Percentiles rank a stretch among this genome's conserved stretches.
These are phyloP conservation scores for Romanogobio albipinnatus DNA, from an alignment of 2,113 vertebrate species.

Conservation along the genomic window DNA sequence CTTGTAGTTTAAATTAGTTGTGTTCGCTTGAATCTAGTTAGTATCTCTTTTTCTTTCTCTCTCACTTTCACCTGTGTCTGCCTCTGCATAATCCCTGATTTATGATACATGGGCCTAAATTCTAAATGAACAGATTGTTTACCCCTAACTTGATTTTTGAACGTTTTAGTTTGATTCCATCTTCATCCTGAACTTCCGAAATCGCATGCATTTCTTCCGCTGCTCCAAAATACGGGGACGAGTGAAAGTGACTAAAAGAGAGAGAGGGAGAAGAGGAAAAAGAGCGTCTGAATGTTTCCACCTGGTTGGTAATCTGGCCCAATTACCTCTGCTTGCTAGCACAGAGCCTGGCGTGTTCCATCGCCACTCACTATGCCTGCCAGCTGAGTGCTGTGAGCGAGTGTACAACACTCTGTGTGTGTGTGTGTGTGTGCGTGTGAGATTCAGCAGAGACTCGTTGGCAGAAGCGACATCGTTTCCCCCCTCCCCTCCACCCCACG, in stretches of 20 bases:
- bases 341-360: slow-evolving; percentile 67
- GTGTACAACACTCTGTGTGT: slow-evolving; percentile 47
- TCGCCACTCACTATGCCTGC: slow-evolving; percentile 67
- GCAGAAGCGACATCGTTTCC: slow-evolving; percentile 29
- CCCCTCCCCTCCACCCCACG: slow-evolving; percentile 1
- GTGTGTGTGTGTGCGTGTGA: slow-evolving; percentile 41
- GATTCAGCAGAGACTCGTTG: slow-evolving; percentile 51
- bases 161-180: slow-evolving; percentile 3
- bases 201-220: background rate
- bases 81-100: slow-evolving; percentile 6
- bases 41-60: slow-evolving; percentile 29
- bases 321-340: slow-evolving; percentile 78
- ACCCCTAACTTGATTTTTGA: background rate
- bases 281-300: slow-evolving; percentile 76
- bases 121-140: background rate
- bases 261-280: slow-evolving; percentile 47
- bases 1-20: slow-evolving; percentile 56
- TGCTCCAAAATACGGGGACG: slow-evolving; percentile 6
- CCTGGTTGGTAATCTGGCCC: slow-evolving; percentile 81
- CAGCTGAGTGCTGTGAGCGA: slow-evolving; percentile 67
- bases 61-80: background rate
- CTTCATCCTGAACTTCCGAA: background rate
- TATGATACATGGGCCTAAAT: background rate
- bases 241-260: slow-evolving; percentile 24
- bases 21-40: slow-evolving; percentile 38